A percentile compares a stretch with the other conserved stretches of the same genome.
Conservation (phyloP, 1,140 invertebrate species). For the Orchesella cincta region DNA sequence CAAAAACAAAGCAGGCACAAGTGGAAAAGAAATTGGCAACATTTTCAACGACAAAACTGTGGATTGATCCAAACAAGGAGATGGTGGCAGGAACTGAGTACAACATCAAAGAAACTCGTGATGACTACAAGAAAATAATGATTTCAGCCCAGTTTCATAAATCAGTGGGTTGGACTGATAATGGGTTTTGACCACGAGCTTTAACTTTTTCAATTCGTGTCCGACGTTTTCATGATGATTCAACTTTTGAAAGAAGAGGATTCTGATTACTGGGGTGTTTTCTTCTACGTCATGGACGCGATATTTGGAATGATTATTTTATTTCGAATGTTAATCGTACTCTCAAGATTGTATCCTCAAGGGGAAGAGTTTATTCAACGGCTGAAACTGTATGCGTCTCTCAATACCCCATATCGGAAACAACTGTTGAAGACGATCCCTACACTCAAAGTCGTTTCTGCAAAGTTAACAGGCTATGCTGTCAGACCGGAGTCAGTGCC, state of each 20-base stretch:
- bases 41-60: background rate
- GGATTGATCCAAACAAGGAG: background rate
- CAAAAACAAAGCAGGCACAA: background rate
- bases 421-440: background rate
- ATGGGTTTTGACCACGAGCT: background rate
- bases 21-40: background rate
- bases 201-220: constrained; percentile 32
- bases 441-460: constrained; percentile 4
- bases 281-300: constrained; percentile 32
- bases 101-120: background rate
- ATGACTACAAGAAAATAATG: constrained; percentile 32
- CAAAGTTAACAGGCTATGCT: constrained; percentile 29
- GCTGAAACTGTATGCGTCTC: constrained; percentile 2
- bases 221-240: constrained; percentile 43
- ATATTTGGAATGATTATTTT: constrained; percentile 34
- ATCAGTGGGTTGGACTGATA: constrained; percentile 26
- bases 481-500: constrained; percentile 26
- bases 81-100: constrained; percentile 29
- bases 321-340: constrained; percentile 33
- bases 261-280: constrained; percentile 15
- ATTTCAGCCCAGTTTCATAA: background rate
- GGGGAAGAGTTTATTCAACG: constrained; percentile 28
- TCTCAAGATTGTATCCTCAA: constrained; percentile 6
- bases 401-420: background rate
- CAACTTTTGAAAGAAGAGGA: constrained; percentile 26